Percentiles rank a stretch among this genome's conserved stretches.
These are phyloP conservation scores for Rostratula benghalensis DNA, from an alignment of 2,113 vertebrate genomes.

Conservation along the genomic window DNA sequence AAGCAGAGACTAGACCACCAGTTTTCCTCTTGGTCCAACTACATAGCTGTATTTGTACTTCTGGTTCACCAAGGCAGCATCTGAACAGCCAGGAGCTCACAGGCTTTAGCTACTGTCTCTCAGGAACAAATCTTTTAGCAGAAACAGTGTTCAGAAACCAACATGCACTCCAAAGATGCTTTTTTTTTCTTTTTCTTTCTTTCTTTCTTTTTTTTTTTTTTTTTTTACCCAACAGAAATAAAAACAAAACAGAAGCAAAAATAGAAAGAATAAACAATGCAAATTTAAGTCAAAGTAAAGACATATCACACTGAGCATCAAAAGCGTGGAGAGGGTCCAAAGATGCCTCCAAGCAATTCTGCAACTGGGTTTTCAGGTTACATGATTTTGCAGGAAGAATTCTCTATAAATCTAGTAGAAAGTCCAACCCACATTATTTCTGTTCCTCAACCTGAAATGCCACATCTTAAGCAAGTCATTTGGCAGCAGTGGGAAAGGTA, in stretches of 20 bases:
- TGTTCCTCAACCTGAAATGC: background rate
- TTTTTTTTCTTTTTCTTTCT: no score
- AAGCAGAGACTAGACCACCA: background rate
- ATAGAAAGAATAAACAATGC: background rate
- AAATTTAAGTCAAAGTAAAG: background rate
- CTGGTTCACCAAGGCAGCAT: background rate
- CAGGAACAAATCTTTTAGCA: background rate
- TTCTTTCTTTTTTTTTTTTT: no score
- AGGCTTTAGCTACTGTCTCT: background rate
- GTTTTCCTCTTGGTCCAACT: background rate
- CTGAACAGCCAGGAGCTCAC: background rate
- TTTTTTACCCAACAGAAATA: background rate
- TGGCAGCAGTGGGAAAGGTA: background rate
- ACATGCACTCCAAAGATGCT: background rate
- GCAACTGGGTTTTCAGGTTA: background rate
- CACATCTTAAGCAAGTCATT: slow-evolving; percentile 22
- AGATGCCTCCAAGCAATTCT: background rate
- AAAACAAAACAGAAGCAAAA: background rate
- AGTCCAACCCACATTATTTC: background rate
- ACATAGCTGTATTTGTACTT: background rate
- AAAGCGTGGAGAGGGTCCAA: background rate
- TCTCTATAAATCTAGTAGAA: background rate
- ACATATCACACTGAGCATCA: background rate
- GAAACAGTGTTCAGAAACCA: background rate
- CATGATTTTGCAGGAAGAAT: background rate